Evolutionary conservation across 30 jellyfish, hydroid and myxozoan species (phyloP), one percentile per base, ranked within the genome.

Genomic region (Haliclystus octoradiatus): DNA sequence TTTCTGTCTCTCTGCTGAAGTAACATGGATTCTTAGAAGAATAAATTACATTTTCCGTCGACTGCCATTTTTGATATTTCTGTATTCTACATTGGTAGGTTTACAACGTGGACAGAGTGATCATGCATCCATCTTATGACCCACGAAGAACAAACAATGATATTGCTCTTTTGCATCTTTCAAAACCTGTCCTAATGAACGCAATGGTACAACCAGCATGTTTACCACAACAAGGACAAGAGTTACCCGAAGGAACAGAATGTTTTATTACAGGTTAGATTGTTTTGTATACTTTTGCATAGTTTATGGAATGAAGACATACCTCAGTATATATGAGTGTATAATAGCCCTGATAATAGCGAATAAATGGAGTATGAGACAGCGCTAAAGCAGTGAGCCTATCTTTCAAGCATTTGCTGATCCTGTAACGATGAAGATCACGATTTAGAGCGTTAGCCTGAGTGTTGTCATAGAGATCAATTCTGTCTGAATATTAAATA

Each of bases 211-310:
- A 76, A 68, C 79, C 95, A 2, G 93, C 70, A 27, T 84, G 95
- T 71, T 69, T 84, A 14, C 95, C 95, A 27, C 50, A 33, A 22
- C 83, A 79, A 25, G 92, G 92, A 34, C 68, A 65, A 5, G 73
- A 53, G 34, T 88, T 72, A 29, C 67, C 88, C 15, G 88, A 62
- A 31, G 95, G 95, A 40, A 70, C 95, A 0, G 23, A 73, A 71
- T 84, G 95, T 66, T 84, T 40, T 76, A 84, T 84, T 28, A 76
- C 95, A 63, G 95, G 95, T 84, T 50, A 40, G 52, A 7, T 2
- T 22, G 19, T 32, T 3, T 25, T 2, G 23, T 22, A 22, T 63
- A 28, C 1, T 63, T 25, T 63, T 63, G 40, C n/a, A n/a, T n/a
- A n/a, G n/a, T n/a, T n/a, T n/a, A n/a, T n/a, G n/a, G n/a, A n/a